These are phyloP conservation scores for Platyrinchus mystaceus DNA, from an alignment of 2,797 vertebrate genomes.

Conservation along the genomic window DNA sequence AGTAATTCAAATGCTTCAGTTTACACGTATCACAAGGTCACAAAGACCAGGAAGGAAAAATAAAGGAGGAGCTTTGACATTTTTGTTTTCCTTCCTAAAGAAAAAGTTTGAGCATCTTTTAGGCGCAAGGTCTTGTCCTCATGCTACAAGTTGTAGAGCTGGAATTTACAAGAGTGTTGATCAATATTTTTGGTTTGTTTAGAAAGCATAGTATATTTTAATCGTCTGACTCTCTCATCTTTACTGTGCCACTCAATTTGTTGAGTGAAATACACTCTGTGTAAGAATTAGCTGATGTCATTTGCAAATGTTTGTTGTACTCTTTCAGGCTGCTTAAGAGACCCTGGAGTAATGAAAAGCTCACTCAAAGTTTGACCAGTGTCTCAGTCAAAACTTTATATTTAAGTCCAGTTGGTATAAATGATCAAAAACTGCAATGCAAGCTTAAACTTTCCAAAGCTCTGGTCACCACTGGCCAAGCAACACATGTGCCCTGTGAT, in stretches of 20 bases:
- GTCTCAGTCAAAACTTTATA: not conserved
- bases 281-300: not conserved
- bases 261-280: not conserved
- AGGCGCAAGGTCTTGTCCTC: not conserved
- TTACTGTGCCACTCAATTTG: not conserved
- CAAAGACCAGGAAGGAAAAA: not conserved
- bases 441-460: not conserved
- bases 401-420: not conserved
- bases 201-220: not conserved
- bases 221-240: not conserved
- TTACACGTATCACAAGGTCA: not conserved
- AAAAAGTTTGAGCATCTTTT: not conserved
- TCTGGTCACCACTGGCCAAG: not conserved
- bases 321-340: not conserved
- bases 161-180: not conserved
- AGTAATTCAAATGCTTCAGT: not conserved
- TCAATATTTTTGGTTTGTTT: not conserved
- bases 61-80: not conserved
- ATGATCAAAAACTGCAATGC: not conserved
- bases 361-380: not conserved
- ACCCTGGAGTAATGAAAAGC: not conserved
- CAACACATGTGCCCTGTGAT: not conserved
- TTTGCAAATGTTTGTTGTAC: not conserved
- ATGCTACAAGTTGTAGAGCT: not conserved
- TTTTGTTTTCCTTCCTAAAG: not conserved